These are phyloP conservation scores for Mythimna impura DNA, from an alignment of 2,888 invertebrate genomes.

Conservation along the genomic window DNA sequence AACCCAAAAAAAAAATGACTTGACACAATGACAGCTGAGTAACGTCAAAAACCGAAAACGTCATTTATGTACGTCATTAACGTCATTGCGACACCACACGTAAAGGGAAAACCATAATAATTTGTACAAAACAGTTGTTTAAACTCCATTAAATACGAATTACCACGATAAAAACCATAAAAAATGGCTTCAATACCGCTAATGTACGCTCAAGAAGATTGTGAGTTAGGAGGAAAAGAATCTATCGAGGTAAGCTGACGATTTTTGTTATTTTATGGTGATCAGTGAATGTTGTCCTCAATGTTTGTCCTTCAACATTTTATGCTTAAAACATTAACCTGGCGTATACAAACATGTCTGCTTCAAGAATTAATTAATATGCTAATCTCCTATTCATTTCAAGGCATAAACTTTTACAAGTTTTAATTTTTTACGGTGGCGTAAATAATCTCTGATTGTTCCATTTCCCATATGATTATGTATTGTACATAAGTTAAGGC, in stretches of 20 bases:
- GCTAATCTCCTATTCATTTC: conserved; percentile 32
- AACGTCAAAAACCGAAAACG: conserved; percentile 55
- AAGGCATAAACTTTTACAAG: conserved; percentile 9
- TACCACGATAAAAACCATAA: conserved; percentile 37
- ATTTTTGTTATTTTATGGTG: conserved; percentile 25
- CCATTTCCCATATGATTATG: conserved; percentile 15
- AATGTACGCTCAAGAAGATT: conserved; percentile 92
- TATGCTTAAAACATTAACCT: conserved; percentile 40
- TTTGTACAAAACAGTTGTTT: conserved; percentile 48
- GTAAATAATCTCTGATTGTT: conserved; percentile 35
- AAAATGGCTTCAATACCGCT: conserved; percentile 90
- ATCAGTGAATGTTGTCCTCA: conserved; percentile 56
- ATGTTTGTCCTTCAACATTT: conserved; percentile 63
- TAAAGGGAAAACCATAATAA: conserved; percentile 60
- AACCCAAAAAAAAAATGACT: too few species aligned
- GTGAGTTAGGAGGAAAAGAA: conserved; percentile 92
- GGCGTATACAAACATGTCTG: conserved; percentile 31
- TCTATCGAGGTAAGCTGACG: conserved; percentile 81
- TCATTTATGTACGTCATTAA: conserved; percentile 36
- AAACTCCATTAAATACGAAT: conserved; percentile 22
- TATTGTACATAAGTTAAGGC: conserved; percentile 42
- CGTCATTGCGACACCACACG: conserved; percentile 60
- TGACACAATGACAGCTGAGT: conserved; percentile 38
- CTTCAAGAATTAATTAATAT: conserved; percentile 39
- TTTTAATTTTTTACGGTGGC: conserved; percentile 3